Evolutionary conservation across 2,888 invertebrate genomes (phyloP), one percentile per base, ranked within the genome.

Genomic region (Cryptus viduatorius): DNA sequence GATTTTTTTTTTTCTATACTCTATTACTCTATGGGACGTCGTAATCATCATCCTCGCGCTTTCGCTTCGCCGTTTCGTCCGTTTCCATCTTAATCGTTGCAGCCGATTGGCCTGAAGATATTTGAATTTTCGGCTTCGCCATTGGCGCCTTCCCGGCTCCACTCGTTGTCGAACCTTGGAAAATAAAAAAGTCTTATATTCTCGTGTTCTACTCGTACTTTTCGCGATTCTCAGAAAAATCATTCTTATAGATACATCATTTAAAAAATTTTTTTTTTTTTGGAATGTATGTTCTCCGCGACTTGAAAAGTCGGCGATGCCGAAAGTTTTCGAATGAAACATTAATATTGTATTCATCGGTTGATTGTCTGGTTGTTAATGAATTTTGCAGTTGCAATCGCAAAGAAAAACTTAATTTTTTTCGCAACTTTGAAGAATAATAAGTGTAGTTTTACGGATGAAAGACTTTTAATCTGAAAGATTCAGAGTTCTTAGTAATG

Each of bases 21-120:
- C 29, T 16, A 29, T 64, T 1, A 24, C 68, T 81, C 89, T 92
- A 93, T 42, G 92, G 89, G 5, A 93, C 90, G 71, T 93, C 93
- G 61, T 93, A 93, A 83, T 93, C 92, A 7, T 94, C 93, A 4
- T 93, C 93, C 31, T 93, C 93, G 82, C 93, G 89, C 80, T 93
- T 93, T 71, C 93, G 90, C 81, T 93, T 93, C 16, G 87, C 61
- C 10, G 91, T 90, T 1, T 88, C 89, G 16, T 93, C 93, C 0
- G 87, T 76, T 83, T 93, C 93, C 88, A 91, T 89, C 87, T 93
- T 93, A 0, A 93, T 88, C 0, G 89, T 85, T 0, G 93, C 87
- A 65, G 90, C 81, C 0, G 92, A 81, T 73, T 92, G 92, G 0
- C 89, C 89, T 0, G 90, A 87, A 0, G 91, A 88, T 24, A 93